A percentile compares a stretch with the other conserved stretches of the same genome.
Conservation (phyloP, 2,113 vertebrate species). For the Salvelinus fontinalis region DNA sequence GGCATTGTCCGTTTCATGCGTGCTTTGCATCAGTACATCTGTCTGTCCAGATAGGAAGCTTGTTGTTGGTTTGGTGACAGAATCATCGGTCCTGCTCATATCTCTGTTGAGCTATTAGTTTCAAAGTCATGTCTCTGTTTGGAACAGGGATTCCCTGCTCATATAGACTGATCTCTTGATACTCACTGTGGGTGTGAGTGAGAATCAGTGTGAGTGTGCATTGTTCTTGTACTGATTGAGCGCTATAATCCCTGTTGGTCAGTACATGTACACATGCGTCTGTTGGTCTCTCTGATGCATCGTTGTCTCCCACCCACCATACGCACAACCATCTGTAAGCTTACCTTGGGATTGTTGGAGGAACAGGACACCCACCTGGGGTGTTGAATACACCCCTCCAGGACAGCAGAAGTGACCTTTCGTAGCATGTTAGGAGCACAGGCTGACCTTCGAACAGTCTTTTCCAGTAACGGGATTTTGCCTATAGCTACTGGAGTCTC, state of each 20-base stretch:
- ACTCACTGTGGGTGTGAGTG: too few relatives aligned
- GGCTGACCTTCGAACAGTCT: too few relatives aligned
- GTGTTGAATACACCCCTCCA: not conserved
- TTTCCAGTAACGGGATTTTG: too few relatives aligned
- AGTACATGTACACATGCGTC: not conserved
- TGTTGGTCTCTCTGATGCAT: not conserved
- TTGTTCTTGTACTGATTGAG: not conserved
- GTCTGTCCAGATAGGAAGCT: not conserved
- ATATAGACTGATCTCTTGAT: too few relatives aligned
- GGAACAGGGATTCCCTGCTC: too few relatives aligned
- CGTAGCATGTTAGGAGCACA: too few relatives aligned
- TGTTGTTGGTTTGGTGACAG: not conserved
- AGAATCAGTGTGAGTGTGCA: not conserved
- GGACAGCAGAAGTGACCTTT: too few relatives aligned
- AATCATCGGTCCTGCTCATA: not conserved
- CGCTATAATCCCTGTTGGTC: not conserved
- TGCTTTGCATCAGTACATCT: not conserved
- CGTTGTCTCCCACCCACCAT: not conserved
- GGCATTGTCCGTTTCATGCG: too few relatives aligned
- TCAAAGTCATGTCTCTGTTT: too few relatives aligned
- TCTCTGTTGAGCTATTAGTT: too few relatives aligned
- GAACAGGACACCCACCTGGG: slow-evolving; percentile 15
- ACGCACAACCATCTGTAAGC: slow-evolving; percentile 12
- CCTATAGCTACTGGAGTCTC: too few relatives aligned
- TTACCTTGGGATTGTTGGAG: not conserved